Base-by-base conservation (phyloP, 2,113 vertebrate genomes). In the Pelmatolapia mariae region DNA sequence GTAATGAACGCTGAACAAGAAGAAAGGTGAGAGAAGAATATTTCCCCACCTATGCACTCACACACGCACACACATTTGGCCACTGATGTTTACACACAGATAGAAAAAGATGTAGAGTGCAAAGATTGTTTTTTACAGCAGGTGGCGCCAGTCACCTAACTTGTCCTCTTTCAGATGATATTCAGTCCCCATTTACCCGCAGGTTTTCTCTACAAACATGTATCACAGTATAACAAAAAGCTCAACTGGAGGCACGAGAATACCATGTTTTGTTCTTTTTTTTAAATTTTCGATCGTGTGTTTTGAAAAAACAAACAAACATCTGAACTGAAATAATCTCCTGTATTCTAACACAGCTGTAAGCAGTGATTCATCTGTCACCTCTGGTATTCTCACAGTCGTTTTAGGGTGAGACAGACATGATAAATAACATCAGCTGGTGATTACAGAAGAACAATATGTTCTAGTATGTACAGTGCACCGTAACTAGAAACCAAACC, bases 101-200 rank as follows among this genome's bases (percentile, higher is more conserved):
- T 16, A 26, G 40, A 73, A 1, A 45, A 73, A 26, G 22, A 45
- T 73, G 38, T 15, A 16, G 38, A 43, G 38, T 43, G 66, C 1
- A 43, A 43, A 10, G 38, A 22, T 15, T 73, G 43, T 76, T 29
- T 43, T 86, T 24, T n/a, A 4, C 94, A 94, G 78, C 91, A 95
- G 93, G 89, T 93, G 93, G 93, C 89, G 86, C 92, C 80, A 92
- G 16, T 18, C n/a, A 36, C 13, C 54, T 19, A 57, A 22, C 5
- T 80, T 91, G 76, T 36, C 38, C n/a, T 19, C 3, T 3, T 16
- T 73, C 24, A 15, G 3, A 18, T 8, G 13, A 7, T 3, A 18
- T 5, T 16, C 16, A 19, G 22, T 71, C 12, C 29, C 47, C 5
- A 66, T 63, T 31, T 82, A 16, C 10, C 19, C 9, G 26, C 73